Evolutionary conservation across 2,797 vertebrate genomes (phyloP).

Genomic region (Pantherophis vulpinus): DNA sequence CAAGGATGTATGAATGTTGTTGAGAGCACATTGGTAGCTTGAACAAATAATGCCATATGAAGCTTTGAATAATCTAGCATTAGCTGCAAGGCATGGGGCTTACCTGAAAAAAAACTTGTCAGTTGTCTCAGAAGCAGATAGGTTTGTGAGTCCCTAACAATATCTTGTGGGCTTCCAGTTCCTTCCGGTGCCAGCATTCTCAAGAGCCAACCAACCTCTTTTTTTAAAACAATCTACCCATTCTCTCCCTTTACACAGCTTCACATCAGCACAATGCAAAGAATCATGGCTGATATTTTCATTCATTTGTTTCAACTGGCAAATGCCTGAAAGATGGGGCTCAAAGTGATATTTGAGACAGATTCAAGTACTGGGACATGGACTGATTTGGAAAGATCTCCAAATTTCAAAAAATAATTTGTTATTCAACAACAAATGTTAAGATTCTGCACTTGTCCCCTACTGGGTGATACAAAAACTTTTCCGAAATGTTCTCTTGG

Average conservation of each 20-base stretch:
- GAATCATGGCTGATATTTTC: background rate
- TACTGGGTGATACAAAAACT: background rate
- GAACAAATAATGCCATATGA: slow-evolving; percentile 14
- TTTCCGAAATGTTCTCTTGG: background rate
- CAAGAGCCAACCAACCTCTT: background rate
- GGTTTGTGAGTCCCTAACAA: background rate
- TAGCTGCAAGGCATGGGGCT: background rate
- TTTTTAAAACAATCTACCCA: background rate
- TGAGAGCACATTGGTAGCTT: rapidly evolving
- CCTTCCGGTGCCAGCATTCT: background rate
- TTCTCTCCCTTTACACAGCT: background rate
- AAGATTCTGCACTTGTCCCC: background rate
- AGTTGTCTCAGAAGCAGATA: background rate
- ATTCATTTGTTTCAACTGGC: background rate
- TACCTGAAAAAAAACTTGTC: background rate
- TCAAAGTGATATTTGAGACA: background rate
- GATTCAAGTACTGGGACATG: background rate
- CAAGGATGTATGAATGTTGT: background rate
- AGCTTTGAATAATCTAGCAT: background rate
- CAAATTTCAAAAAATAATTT: background rate
- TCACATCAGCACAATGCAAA: background rate
- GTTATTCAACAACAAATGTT: background rate
- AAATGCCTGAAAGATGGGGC: background rate
- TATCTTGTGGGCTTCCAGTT: background rate
- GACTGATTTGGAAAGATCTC: background rate